phyloP scores from a whole-genome alignment of 2,888 invertebrate genomes.

The Chloromyia formosa region DNA sequence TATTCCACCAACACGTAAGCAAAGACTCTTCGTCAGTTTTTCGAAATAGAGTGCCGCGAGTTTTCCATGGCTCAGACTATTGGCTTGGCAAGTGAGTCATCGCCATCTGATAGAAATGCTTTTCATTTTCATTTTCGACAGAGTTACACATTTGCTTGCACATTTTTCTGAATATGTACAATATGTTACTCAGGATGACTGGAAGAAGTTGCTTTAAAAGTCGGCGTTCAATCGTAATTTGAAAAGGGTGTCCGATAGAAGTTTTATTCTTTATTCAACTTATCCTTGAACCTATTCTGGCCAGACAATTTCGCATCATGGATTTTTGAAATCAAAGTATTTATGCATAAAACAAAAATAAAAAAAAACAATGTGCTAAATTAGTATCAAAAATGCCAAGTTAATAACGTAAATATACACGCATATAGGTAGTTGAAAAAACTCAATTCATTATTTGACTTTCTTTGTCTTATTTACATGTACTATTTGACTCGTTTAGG shows the following conservation, averaged over 20 bases:
- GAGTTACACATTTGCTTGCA: background rate
- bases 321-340: too few relatives aligned
- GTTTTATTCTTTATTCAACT: too few relatives aligned
- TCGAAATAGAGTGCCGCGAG: background rate
- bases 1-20: slow-evolving; percentile 30
- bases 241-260: background rate
- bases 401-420: too few relatives aligned
- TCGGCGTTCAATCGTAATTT: background rate
- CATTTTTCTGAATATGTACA: background rate
- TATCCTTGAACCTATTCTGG: too few relatives aligned
- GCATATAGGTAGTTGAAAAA: background rate
- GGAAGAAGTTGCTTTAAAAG: too few relatives aligned
- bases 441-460: background rate
- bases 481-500: background rate
- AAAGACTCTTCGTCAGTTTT: background rate
- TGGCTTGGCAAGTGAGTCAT: slow-evolving; percentile 16
- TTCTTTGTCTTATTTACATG: background rate
- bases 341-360: too few relatives aligned
- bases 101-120: slow-evolving; percentile 3
- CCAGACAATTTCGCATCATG: too few relatives aligned
- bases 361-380: too few relatives aligned
- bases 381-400: too few relatives aligned
- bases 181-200: background rate
- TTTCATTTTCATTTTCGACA: slow-evolving; percentile 23
- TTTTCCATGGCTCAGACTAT: background rate